Base-by-base conservation (phyloP, 2,113 vertebrate species). In the Psammodynastes pulverulentus region DNA sequence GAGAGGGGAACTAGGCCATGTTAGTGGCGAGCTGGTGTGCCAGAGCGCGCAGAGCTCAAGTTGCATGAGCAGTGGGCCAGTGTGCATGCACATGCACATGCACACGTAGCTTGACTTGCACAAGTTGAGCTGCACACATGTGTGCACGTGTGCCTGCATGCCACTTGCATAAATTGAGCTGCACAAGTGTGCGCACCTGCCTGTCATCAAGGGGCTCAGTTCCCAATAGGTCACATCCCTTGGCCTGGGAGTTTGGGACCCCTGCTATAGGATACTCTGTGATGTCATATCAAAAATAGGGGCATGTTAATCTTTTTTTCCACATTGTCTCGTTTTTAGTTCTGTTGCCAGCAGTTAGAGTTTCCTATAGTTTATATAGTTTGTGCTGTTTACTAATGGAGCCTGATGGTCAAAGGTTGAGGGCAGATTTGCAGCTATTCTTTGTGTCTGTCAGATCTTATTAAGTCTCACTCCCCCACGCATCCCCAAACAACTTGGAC, bases 11-110 rank as follows among this genome's bases (percentile, higher is more conserved):
- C 24, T 58, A 58, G 56, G 24, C 56, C 56, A 26, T 26, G 24
- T 5, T 3, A 58, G 56, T 58, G 24, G 56, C 3, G 10, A 58
- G 56, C 29, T 67, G 29, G 58, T 1, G 1, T n/a, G 62, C 29
- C 13, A 0, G 1, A n/a, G 12, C 5, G 1, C 0, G 0, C 29
- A 15, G 4, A 67, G 4, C 62, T 67, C 29, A 67, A 67, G 12
- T 67, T 67, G 10, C 12, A n/a, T 5, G 29, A 15, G 62, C 4
- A 0, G 4, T n/a, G 58, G 58, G 58, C 58, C 58, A 10, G 29
- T 4, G 2, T 67, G 10, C 58, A 29, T 62, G 62, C 62, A 15
- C 29, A n/a, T n/a, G 58, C 3, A 0, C 4, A n/a, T 5, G 29
- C 13, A 49, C 10, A 49, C 48, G 12, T 49, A n/a, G 29, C 12